Conservation (phyloP, 2,888 invertebrate genomes). For the Abrostola triplasia region DNA sequence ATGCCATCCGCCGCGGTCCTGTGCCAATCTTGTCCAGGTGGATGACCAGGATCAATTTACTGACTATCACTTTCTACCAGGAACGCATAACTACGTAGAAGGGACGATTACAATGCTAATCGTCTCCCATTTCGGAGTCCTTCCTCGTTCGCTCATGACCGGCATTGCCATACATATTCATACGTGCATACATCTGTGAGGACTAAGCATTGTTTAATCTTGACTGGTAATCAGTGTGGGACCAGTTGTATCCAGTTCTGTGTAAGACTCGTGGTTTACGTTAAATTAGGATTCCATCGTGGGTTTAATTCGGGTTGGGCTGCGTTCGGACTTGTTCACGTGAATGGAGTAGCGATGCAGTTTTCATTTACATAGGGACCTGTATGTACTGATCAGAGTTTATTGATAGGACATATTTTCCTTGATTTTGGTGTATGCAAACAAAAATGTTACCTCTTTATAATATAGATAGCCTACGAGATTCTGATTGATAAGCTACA, state of each 20-base stretch:
- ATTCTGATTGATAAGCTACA: too few species aligned
- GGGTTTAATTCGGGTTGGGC: neutral
- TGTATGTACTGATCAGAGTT: too few species aligned
- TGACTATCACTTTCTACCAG: constrained; percentile 12
- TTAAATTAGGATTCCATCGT: constrained; percentile 1
- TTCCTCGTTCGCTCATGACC: constrained; percentile 49
- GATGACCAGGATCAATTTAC: too few species aligned
- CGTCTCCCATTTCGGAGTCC: constrained; percentile 40
- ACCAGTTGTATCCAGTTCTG: constrained; percentile 35
- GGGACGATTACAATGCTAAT: constrained; percentile 23
- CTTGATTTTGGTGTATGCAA: too few species aligned
- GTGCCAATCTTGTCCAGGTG: too few species aligned
- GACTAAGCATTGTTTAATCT: constrained; percentile 36
- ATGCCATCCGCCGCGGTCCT: too few species aligned
- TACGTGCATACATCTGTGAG: constrained; percentile 43
- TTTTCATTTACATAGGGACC: too few species aligned
- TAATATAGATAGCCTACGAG: too few species aligned
- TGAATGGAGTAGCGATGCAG: too few species aligned
- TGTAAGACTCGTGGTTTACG: constrained; percentile 20
- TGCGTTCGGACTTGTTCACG: too few species aligned
- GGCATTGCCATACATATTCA: constrained; percentile 44
- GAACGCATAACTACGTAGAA: constrained; percentile 22
- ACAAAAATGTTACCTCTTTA: too few species aligned
- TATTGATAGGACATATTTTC: too few species aligned
- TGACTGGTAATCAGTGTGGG: constrained; percentile 26